Evolutionary conservation across 2,797 vertebrate genomes (phyloP).

Genomic region (Mormyrops boulengeri): DNA sequence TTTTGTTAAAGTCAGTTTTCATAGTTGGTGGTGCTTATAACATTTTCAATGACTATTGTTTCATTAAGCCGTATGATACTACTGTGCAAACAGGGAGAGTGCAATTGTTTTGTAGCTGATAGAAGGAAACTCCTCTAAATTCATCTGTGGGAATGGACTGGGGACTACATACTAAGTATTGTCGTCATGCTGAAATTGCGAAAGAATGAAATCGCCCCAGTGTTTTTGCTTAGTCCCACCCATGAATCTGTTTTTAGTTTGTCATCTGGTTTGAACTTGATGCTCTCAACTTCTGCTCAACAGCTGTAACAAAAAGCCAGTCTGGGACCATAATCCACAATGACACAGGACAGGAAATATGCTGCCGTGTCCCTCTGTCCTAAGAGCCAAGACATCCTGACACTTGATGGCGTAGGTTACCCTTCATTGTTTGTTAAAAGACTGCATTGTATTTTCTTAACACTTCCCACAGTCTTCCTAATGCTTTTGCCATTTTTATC

Average conservation of each 20-base stretch:
- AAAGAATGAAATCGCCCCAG: neutral
- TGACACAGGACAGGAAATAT: slow-evolving; percentile 73
- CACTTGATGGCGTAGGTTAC: slow-evolving; percentile 11
- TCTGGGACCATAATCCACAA: slow-evolving; percentile 42
- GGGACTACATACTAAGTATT: neutral
- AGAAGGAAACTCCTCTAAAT: neutral
- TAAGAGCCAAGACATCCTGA: slow-evolving; percentile 61
- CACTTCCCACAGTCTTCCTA: neutral
- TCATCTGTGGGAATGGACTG: neutral
- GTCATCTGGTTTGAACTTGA: neutral
- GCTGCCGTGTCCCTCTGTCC: slow-evolving; percentile 63
- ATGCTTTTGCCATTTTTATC: neutral
- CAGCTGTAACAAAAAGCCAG: neutral
- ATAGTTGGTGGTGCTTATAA: neutral
- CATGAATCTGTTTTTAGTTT: neutral
- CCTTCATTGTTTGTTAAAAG: slow-evolving; percentile 21
- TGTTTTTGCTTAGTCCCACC: neutral
- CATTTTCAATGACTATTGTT: neutral
- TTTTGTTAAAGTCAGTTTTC: neutral
- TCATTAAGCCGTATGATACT: neutral
- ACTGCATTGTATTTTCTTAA: slow-evolving; percentile 63
- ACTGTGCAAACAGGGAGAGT: neutral
- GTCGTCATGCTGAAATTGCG: neutral
- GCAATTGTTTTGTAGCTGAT: neutral
- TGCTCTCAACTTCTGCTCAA: neutral